Conservation (phyloP, 2,888 invertebrate species). For the Ormia ochracea region DNA sequence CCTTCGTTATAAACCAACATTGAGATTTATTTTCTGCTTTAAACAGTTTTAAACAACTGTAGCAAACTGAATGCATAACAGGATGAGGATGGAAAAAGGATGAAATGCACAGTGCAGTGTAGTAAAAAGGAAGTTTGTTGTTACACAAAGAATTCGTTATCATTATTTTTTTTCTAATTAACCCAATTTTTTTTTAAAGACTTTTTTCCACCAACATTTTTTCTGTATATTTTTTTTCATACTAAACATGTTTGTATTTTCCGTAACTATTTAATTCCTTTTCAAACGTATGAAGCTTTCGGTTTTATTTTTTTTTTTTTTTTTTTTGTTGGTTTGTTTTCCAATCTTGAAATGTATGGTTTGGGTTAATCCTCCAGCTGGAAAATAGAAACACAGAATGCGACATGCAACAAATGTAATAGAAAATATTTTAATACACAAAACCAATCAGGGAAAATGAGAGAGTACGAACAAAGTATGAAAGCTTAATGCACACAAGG, state of each 20-base stretch:
- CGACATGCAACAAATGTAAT: neutral
- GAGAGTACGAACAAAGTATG: neutral
- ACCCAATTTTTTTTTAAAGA: conserved; percentile 32
- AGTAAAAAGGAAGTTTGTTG: conserved; percentile 22
- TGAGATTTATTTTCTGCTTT: no score
- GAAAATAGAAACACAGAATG: no score
- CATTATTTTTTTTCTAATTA: conserved; percentile 52
- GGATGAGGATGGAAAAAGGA: neutral
- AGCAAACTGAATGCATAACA: neutral
- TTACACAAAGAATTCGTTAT: conserved; percentile 42
- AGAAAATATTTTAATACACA: conserved; percentile 24
- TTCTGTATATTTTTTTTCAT: neutral
- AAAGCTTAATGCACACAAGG: conserved; percentile 15
- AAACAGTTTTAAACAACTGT: neutral
- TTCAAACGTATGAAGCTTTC: neutral
- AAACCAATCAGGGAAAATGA: neutral
- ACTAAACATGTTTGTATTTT: neutral
- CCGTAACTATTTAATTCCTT: neutral
- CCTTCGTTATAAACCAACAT: no score
- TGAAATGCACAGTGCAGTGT: no score
- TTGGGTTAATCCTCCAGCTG: neutral
- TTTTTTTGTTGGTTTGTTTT: no score
- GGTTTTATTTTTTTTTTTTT: no score
- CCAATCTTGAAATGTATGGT: conserved; percentile 15
- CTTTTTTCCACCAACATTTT: neutral